Base-by-base conservation (phyloP, 2,797 vertebrate genomes). In the Saxicola maurus region DNA sequence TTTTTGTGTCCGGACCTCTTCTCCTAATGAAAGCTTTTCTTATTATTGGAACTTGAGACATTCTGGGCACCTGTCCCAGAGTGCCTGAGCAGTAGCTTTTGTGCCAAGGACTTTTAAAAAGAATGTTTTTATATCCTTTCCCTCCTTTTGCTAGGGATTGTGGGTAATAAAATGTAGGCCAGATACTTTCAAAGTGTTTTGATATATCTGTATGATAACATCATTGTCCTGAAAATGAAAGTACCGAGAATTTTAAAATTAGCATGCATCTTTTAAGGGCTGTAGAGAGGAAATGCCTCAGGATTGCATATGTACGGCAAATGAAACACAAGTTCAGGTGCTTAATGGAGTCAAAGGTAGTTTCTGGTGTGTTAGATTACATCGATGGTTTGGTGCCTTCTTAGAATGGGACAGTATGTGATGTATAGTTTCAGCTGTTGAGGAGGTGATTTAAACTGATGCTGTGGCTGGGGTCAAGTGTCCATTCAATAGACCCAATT, bases 21-120 rank as follows among this genome's bases (percentile, higher is more conserved):
- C 82, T 92, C 1, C 3, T 83, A 83, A 81, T 64, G 93, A 91
- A 92, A 57, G 73, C 65, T 81, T 87, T 92, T 90, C 78, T 82
- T 92, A 89, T 89, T 92, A 83, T 71, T 91, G 87, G 91, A 95
- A 91, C 82, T 93, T 92, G 85, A 92, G 90, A 86, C 1, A 0
- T 93, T 94, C 92, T 94, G 93, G 95, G 94, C 93, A 91, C 92
- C 82, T 96, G 89, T 96, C 95, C 95, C 90, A 86, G 82, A 90
- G 86, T 83, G 93, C 69, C 82, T 94, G 62, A 92, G 89, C 89
- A 91, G 79, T 59, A 86, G 55, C 84, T 92, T 95, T 83, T 92
- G 56, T 94, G 90, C 94, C 90, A 95, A 93, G 73, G 82, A 75
- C 76, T 90, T 90, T 38, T 57, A 9, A 93, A 90, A 94, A 95